Evolutionary conservation across 2,113 vertebrate species (phyloP).

Genomic region (Desmodus rotundus): DNA sequence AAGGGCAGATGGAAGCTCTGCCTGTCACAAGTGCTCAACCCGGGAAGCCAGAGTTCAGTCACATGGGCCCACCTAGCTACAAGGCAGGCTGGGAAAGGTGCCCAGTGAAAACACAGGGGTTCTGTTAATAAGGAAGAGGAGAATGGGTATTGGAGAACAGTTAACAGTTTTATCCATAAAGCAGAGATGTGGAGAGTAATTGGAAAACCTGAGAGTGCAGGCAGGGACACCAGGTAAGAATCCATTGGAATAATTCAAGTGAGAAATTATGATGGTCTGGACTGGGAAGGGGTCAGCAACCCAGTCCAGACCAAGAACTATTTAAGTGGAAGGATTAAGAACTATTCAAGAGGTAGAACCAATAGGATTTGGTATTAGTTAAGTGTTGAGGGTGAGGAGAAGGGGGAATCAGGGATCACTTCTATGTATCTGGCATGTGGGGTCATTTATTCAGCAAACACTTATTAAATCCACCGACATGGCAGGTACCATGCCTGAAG

Average conservation of each 20-base stretch:
- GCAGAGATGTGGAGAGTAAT: not conserved
- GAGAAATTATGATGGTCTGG: not conserved
- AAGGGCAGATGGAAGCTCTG: not conserved
- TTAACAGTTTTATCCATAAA: not conserved
- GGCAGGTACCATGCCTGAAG: not conserved
- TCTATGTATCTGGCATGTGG: not conserved
- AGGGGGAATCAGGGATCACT: not conserved
- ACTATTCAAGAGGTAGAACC: not conserved
- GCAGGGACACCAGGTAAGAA: not conserved
- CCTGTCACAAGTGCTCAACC: not conserved
- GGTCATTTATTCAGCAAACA: not conserved
- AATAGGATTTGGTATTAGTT: not conserved
- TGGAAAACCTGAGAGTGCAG: not conserved
- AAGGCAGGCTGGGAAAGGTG: not conserved
- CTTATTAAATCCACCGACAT: not conserved
- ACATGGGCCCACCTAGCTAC: not conserved
- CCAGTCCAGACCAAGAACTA: too few species aligned
- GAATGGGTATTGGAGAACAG: not conserved
- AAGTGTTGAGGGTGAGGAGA: not conserved
- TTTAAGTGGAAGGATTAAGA: not conserved
- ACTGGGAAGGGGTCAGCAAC: not conserved
- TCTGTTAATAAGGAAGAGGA: not conserved
- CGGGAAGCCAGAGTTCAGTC: not conserved
- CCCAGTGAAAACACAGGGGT: not conserved
- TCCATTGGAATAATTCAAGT: not conserved